Base-by-base conservation (phyloP, 2,888 invertebrate genomes). In the Dicycla oo region DNA sequence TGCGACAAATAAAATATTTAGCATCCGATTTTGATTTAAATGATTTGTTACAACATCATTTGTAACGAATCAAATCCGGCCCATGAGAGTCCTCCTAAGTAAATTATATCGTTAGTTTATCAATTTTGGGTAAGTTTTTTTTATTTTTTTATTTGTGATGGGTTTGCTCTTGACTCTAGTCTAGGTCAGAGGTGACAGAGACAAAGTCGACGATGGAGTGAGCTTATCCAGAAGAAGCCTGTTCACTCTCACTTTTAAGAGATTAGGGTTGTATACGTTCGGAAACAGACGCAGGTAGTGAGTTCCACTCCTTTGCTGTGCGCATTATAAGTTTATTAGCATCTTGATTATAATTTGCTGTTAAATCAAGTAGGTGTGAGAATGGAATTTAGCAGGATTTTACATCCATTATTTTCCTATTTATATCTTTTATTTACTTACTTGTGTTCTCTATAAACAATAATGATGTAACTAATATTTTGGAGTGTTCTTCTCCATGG, bases 1-100 rank as follows among this genome's bases (percentile, higher is more conserved):
- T 64, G 63, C 58, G 47, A 60, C 40, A 45, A 70, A 74, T 73
- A 64, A 69, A 61, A 69, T 51, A 70, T 64, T 71, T 63, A 38
- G 15, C 34, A 3, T 70, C 34, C 43, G 34, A 38, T 58, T 47
- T 54, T 49, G 18, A 56, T 49, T 38, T 60, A 20, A 38, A 45
- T 13, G 38, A 67, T 34, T 30, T 11, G 20, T 65, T 56, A 40
- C 78, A 34, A 64, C 53, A 60, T 74, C 20, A 18, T 26, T 49
- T 64, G 13, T 20, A 66, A 49, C 1, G 1, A 47, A 13, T 40
- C 38, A 23, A 38, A 58, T 45, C 51, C 43, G 57, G 38, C 56
- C 43, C 23, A 7, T 38, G 51, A 8, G 49, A 26, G 58, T 23
- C 18, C 10, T 58, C 1, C 47, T 49, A 30, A 13, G 13, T 20